These are phyloP conservation scores for Limosa lapponica DNA, from an alignment of 2,797 vertebrate species.

Conservation along the genomic window DNA sequence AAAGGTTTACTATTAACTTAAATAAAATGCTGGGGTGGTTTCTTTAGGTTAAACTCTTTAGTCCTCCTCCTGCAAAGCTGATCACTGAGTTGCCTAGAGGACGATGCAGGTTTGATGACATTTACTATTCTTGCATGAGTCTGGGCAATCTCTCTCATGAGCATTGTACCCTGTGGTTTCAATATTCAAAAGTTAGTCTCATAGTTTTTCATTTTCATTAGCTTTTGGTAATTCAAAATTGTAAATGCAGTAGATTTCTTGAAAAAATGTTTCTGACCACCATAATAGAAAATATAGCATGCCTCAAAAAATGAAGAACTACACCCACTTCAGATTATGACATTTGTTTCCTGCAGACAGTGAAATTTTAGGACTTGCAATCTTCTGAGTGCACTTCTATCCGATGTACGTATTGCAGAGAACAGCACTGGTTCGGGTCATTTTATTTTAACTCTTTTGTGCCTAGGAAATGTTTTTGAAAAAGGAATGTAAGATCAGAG, in stretches of 20 bases:
- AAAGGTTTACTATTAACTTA: neutral
- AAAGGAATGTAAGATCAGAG: neutral
- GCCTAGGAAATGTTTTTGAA: neutral
- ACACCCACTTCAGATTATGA: neutral
- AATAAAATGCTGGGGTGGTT: neutral
- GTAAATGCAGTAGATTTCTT: neutral
- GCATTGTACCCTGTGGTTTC: neutral
- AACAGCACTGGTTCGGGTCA: neutral
- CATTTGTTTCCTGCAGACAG: neutral
- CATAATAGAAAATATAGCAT: neutral
- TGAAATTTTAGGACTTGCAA: neutral
- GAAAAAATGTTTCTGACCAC: neutral
- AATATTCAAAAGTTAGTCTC: neutral
- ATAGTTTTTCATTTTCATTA: neutral
- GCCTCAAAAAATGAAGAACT: neutral
- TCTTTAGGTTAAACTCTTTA: neutral
- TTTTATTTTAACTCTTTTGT: neutral
- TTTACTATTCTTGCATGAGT: neutral
- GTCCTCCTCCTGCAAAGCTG: neutral
- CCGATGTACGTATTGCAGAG: accelerated
- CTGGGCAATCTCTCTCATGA: neutral
- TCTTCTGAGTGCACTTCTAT: neutral
- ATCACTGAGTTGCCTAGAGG: neutral
- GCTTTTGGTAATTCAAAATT: neutral
- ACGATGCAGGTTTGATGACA: neutral